These are phyloP conservation scores for Acanthurus leucopareius DNA, from an alignment of 2,797 vertebrate genomes.

Conservation along the genomic window DNA sequence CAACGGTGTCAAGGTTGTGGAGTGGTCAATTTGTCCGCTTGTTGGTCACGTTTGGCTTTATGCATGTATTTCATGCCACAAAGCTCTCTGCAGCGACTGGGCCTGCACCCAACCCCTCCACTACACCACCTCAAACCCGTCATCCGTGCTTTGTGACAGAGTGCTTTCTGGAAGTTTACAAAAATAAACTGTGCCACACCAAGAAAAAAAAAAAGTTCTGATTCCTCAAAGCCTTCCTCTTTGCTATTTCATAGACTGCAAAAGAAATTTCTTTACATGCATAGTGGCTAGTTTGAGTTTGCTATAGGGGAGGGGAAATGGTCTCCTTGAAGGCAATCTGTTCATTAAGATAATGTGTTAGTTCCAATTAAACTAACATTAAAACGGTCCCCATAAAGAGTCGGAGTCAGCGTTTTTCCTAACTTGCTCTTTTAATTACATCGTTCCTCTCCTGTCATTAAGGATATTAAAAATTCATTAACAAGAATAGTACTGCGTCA, in stretches of 20 bases:
- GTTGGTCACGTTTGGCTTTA: constrained; percentile 71
- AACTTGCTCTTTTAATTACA: constrained; percentile 99
- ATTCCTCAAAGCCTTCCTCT: constrained; percentile 28
- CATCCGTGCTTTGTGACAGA: constrained; percentile 24
- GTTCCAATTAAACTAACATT: constrained; percentile 99
- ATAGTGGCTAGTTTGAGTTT: constrained; percentile 78
- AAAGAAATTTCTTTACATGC: constrained; percentile 68
- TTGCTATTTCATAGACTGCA: constrained; percentile 36
- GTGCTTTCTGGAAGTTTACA: constrained; percentile 36
- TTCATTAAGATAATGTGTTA: constrained; percentile 99
- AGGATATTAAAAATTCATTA: constrained; percentile 99
- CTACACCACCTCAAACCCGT: constrained; percentile 9
- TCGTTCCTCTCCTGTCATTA: constrained; percentile 99
- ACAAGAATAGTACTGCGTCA: constrained; percentile 96
- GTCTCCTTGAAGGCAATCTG: constrained; percentile 95
- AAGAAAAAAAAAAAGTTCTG: constrained; percentile 3
- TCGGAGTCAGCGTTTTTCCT: constrained; percentile 99
- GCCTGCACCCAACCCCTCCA: constrained; percentile 9
- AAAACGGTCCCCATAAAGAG: constrained; percentile 99
- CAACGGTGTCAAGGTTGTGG: constrained; percentile 80
- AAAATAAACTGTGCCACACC: constrained; percentile 28
- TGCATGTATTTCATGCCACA: constrained; percentile 80
- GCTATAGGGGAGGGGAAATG: constrained; percentile 83
- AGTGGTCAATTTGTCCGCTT: constrained; percentile 83
- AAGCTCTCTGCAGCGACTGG: constrained; percentile 35